These are phyloP conservation scores for Misgurnus anguillicaudatus DNA, from an alignment of 2,113 vertebrate genomes.

Conservation along the genomic window DNA sequence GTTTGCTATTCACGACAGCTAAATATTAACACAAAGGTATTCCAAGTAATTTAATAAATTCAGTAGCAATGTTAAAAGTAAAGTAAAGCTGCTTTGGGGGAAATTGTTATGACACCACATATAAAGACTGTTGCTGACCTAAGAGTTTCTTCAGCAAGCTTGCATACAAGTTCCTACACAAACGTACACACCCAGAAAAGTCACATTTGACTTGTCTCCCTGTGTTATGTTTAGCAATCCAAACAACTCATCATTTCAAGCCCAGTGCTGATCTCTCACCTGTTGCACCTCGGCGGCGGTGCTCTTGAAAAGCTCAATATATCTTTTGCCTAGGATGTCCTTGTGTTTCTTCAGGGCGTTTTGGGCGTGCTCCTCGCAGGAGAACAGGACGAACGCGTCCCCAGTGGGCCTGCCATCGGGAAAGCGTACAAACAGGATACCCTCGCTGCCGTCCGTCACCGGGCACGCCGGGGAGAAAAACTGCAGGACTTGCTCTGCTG, in stretches of 20 bases:
- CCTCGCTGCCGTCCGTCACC: slow-evolving; percentile 76
- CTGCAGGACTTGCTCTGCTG: slow-evolving; percentile 84
- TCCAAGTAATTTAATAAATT: slow-evolving; percentile 6
- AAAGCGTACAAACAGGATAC: slow-evolving; percentile 57
- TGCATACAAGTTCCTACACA: not conserved
- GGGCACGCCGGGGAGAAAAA: slow-evolving; percentile 84
- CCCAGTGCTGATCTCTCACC: slow-evolving; percentile 69
- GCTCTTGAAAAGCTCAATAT: slow-evolving; percentile 96
- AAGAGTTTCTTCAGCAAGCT: slow-evolving; percentile 27
- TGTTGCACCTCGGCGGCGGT: slow-evolving; percentile 96
- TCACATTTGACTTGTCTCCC: slow-evolving; percentile 6
- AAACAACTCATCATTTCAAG: not conserved
- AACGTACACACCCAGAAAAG: not conserved
- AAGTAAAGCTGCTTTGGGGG: not conserved
- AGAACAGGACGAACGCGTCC: slow-evolving; percentile 93
- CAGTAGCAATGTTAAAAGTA: not conserved
- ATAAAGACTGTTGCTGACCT: not conserved
- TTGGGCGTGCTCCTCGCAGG: slow-evolving; percentile 93
- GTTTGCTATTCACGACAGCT: not conserved
- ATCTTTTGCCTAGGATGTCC: slow-evolving; percentile 93
- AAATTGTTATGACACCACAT: not conserved
- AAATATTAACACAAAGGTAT: slow-evolving; percentile 22
- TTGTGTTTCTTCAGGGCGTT: slow-evolving; percentile 94
- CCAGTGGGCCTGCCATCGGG: slow-evolving; percentile 91
- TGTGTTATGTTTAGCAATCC: not conserved